phyloP scores from a whole-genome alignment of 2,113 vertebrate genomes.

The Herpetotheres cachinnans region DNA sequence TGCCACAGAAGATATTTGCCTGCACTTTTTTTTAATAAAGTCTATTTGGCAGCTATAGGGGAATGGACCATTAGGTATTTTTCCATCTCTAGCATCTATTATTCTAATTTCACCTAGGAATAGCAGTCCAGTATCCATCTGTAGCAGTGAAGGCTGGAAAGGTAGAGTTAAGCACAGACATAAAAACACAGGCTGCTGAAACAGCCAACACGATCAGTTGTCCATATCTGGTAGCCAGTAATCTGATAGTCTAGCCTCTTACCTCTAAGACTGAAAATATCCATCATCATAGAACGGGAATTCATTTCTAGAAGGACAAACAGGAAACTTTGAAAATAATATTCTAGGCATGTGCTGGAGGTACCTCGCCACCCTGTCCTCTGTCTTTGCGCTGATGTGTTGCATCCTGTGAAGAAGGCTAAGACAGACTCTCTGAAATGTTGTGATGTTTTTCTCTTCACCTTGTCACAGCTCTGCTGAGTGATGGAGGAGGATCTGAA shows the following conservation, averaged over 20 bases:
- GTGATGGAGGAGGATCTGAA: slow-evolving; percentile 65
- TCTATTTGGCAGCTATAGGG: neutral
- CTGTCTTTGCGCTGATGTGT: slow-evolving; percentile 51
- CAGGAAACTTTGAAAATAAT: slow-evolving; percentile 71
- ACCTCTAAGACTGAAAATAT: slow-evolving; percentile 54
- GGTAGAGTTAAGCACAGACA: neutral
- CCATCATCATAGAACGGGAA: slow-evolving; percentile 57
- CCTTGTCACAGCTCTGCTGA: slow-evolving; percentile 73
- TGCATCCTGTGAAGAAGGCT: slow-evolving; percentile 69
- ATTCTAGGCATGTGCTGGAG: slow-evolving; percentile 40
- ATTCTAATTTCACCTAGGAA: neutral
- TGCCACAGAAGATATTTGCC: neutral
- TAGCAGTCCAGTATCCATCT: neutral
- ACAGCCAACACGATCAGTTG: neutral
- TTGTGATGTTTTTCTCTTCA: slow-evolving; percentile 60
- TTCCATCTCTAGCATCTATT: neutral
- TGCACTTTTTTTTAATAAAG: neutral
- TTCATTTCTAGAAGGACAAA: slow-evolving; percentile 66
- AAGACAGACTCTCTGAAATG: slow-evolving; percentile 56
- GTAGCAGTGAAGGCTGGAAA: neutral
- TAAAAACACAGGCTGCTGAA: neutral
- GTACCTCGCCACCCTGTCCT: slow-evolving; percentile 29
- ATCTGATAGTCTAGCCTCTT: slow-evolving; percentile 57
- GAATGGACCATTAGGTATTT: neutral
- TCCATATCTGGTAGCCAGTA: slow-evolving; percentile 38